Conservation (phyloP, 2,888 invertebrate genomes). For the Agonopterix subpropinquella region DNA sequence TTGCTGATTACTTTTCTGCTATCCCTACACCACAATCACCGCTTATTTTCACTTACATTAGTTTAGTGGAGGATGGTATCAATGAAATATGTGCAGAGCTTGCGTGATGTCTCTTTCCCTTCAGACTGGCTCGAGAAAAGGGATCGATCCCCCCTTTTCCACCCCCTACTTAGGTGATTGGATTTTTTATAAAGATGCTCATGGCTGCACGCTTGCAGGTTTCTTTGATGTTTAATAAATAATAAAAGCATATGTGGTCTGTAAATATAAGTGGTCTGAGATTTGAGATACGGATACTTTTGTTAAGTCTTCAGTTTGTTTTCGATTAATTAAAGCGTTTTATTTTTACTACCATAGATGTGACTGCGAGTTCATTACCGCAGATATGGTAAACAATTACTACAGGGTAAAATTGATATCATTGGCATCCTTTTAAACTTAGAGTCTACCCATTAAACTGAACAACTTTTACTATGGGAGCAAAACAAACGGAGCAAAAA, state of each 20-base stretch:
- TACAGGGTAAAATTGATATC: too few species aligned
- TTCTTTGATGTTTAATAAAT: slow-evolving; percentile 38
- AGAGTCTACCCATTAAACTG: too few species aligned
- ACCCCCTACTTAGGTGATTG: slow-evolving; percentile 61
- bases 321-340: too few species aligned
- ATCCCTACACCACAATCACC: slow-evolving; percentile 48
- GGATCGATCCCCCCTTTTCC: slow-evolving; percentile 10
- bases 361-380: too few species aligned
- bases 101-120: slow-evolving; percentile 63
- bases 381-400: too few species aligned
- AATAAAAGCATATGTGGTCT: slow-evolving; percentile 3
- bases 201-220: slow-evolving; percentile 19
- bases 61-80: slow-evolving; percentile 64
- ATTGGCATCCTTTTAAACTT: too few species aligned
- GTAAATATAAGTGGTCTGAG: not conserved
- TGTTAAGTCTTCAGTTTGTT: too few species aligned
- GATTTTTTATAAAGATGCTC: slow-evolving; percentile 49
- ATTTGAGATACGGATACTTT: too few species aligned
- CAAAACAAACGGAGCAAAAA: too few species aligned
- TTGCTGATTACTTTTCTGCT: too few species aligned
- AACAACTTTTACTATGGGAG: too few species aligned
- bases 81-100: slow-evolving; percentile 66
- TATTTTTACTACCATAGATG: too few species aligned
- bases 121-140: slow-evolving; percentile 21
- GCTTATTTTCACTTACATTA: slow-evolving; percentile 72